phyloP scores from a whole-genome alignment of 2,113 vertebrate genomes.

The Dascyllus trimaculatus region DNA sequence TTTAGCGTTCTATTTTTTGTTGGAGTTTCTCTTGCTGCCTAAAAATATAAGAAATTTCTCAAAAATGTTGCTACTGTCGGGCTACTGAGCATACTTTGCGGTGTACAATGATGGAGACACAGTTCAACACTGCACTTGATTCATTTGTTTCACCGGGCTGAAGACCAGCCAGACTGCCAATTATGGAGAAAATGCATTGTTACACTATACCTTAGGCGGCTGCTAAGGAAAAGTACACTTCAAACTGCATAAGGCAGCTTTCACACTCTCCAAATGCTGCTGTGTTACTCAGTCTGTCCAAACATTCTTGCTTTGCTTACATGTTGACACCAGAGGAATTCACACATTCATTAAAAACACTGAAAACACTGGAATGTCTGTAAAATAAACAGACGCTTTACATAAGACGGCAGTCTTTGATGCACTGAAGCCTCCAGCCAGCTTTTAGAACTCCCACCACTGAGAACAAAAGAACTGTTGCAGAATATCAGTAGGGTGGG shows the following conservation, averaged over 20 bases:
- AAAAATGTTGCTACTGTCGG: neutral
- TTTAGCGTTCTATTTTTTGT: neutral
- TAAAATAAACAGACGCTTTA: slow-evolving; percentile 36
- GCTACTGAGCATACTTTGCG: neutral
- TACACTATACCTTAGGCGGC: neutral
- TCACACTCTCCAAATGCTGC: slow-evolving; percentile 13
- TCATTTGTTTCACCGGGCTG: neutral
- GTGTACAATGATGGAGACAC: neutral
- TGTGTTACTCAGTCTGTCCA: slow-evolving; percentile 1
- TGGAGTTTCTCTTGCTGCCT: neutral
- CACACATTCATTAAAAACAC: slow-evolving; percentile 20
- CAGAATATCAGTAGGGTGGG: slow-evolving; percentile 31
- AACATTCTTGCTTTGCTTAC: slow-evolving; percentile 3
- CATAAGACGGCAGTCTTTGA: slow-evolving; percentile 52
- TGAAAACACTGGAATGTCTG: slow-evolving; percentile 5
- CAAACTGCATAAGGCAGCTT: slow-evolving; percentile 7
- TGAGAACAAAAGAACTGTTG: slow-evolving; percentile 60
- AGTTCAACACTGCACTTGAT: neutral
- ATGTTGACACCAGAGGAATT: slow-evolving; percentile 6
- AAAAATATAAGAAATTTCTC: neutral
- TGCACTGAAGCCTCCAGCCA: slow-evolving; percentile 56
- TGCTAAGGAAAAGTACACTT: slow-evolving; percentile 5
- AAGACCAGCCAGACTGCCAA: neutral
- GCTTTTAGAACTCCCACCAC: slow-evolving; percentile 41
- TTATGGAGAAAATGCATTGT: neutral